Percentiles rank a stretch among this genome's conserved stretches.
These are phyloP conservation scores for Drosophila seguyi DNA, from an alignment of 1,140 invertebrate genomes.

Conservation along the genomic window DNA sequence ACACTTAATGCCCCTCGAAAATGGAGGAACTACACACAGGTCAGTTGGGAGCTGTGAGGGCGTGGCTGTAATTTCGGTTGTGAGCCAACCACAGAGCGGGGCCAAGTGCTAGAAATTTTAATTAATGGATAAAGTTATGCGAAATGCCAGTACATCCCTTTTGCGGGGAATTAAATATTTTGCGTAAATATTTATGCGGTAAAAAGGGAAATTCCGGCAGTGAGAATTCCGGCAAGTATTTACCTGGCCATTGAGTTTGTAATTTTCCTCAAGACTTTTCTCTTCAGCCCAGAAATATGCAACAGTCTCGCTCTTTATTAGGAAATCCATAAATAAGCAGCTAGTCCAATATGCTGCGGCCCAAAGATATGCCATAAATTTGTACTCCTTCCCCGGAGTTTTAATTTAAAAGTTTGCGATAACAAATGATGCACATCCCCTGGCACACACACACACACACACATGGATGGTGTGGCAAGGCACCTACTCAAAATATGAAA, in stretches of 20 bases:
- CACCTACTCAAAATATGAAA: constrained; percentile 73
- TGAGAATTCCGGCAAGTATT: constrained; percentile 4
- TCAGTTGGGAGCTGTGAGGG: neutral
- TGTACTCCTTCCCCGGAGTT: constrained; percentile 43
- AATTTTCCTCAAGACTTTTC: neutral
- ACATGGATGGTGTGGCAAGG: neutral
- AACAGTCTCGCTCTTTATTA: constrained; percentile 39
- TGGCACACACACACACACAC: constrained; percentile 14
- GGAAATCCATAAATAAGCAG: constrained; percentile 71
- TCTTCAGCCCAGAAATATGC: constrained; percentile 36
- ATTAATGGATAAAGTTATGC: constrained; percentile 82
- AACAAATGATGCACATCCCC: constrained; percentile 79
- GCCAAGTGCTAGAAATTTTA: constrained; percentile 74
- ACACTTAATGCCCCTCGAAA: constrained; percentile 66
- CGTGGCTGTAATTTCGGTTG: constrained; percentile 46
- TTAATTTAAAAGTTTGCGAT: constrained; percentile 84
- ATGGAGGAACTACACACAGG: constrained; percentile 3
- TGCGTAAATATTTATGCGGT: constrained; percentile 55
- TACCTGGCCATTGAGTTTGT: constrained; percentile 1
- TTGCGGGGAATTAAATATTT: constrained; percentile 41
- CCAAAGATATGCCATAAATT: constrained; percentile 75
- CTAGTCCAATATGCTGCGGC: constrained; percentile 58
- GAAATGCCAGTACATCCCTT: constrained; percentile 49
- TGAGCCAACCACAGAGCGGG: constrained; percentile 63
- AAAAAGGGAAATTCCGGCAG: neutral